Conservation (phyloP, 2,113 vertebrate genomes). For the Bucco capensis region DNA sequence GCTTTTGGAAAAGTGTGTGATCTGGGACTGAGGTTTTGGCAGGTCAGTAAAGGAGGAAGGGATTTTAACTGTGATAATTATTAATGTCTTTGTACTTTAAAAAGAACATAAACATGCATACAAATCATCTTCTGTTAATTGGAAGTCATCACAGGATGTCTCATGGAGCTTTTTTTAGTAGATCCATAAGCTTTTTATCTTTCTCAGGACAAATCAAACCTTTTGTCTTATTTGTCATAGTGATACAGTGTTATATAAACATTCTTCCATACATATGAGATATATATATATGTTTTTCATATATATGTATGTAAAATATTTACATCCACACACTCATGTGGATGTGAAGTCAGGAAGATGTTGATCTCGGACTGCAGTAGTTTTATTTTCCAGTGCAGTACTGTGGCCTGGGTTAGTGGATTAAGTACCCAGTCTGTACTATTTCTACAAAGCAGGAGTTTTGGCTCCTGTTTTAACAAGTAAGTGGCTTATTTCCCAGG, state of each 20-base stretch:
- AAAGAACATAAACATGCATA: not conserved
- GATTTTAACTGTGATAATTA: not conserved
- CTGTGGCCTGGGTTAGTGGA: not conserved
- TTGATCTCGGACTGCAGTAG: not conserved
- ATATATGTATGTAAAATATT: not conserved
- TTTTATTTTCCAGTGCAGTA: not conserved
- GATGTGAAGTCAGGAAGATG: not conserved
- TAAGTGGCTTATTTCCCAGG: not conserved
- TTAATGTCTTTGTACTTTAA: not conserved
- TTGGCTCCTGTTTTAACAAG: not conserved
- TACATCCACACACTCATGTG: fast-evolving
- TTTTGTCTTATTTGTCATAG: not conserved
- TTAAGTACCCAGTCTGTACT: not conserved
- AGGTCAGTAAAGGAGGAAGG: conserved; percentile 46
- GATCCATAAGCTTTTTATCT: not conserved
- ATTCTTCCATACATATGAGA: too few species aligned
- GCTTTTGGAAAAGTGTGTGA: not conserved
- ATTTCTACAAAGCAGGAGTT: not conserved
- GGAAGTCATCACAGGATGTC: not conserved
- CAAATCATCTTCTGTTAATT: not conserved
- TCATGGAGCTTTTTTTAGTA: not conserved
- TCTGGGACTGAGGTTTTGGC: conserved; percentile 19
- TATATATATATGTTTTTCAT: not conserved
- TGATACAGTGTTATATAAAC: not conserved
- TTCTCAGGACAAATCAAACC: not conserved